Evolutionary conservation across 1,140 invertebrate species (phyloP), one percentile per base, ranked within the genome.

Genomic region (Aporrectodea caliginosa): DNA sequence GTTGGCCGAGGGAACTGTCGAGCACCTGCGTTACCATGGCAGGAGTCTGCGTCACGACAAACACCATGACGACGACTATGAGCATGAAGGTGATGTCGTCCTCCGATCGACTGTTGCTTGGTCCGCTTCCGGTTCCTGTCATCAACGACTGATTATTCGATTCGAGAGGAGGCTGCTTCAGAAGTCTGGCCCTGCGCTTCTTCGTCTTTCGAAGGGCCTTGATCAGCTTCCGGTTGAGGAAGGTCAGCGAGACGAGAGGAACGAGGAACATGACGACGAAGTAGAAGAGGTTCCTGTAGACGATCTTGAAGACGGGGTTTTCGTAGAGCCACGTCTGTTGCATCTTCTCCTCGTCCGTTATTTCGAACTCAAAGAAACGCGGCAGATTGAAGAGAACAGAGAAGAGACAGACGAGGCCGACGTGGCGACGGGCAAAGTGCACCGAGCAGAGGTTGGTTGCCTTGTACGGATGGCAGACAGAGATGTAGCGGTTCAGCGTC

Each of bases 401-500:
- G 83, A 95, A 93, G 69, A 93, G 86, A 0, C 93, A 91, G 79
- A 95, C 94, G 22, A 91, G 89, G 1, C 94, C 86, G 16, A 96
- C 93, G 84, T 94, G 94, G 81, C 93, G 90, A 70, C 93, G 91
- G 6, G 95, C 94, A 69, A 95, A 90, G 1, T 93, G 92, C 84
- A 94, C 94, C 0, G 95, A 97, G 88, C 95, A 97, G 27, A 96
- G 90, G 0, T 93, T 93, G 73, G 94, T 90, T 0, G 94, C 94
- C 78, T 91, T 91, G 16, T 97, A 89, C 0, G 95, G 95, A 87
- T 95, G 94, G 85, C 95, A 97, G 0, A 98, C 95, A 0, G 95
- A 95, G 58, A 97, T 93, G 88, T 95, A 97, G 72, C 95, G 90
- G 87, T 98, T 95, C 81, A 96, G 90, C 0, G 95, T 97, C n/a